Conservation (phyloP, 1,140 invertebrate species). For the Heliothis virescens region DNA sequence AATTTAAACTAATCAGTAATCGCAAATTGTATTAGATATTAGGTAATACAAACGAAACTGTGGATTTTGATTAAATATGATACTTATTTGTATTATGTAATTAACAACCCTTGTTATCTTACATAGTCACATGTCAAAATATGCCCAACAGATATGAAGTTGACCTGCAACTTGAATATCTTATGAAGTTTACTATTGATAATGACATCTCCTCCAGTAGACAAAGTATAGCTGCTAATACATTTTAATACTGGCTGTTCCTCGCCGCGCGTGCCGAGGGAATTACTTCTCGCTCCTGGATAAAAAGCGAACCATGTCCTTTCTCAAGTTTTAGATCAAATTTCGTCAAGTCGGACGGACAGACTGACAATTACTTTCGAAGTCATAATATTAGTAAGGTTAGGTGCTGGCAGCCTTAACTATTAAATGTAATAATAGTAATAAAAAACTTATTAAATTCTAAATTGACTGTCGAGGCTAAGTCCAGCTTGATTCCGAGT, state of each 20-base stretch:
- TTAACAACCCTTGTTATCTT: conserved; percentile 1
- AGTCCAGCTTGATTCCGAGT: too few species aligned
- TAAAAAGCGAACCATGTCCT: too few species aligned
- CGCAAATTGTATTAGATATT: neutral
- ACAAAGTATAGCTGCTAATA: neutral
- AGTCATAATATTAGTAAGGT: too few species aligned
- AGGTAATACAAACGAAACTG: neutral
- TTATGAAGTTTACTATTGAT: neutral
- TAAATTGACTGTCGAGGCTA: too few species aligned
- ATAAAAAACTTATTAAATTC: too few species aligned
- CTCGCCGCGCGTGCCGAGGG: too few species aligned
- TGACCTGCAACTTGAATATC: conserved; percentile 9
- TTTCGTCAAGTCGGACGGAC: too few species aligned
- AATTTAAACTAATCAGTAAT: neutral
- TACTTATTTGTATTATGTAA: neutral
- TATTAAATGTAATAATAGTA: neutral
- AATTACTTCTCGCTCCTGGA: too few species aligned
- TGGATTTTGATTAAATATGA: neutral
- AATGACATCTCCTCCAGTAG: neutral
- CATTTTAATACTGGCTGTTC: neutral
- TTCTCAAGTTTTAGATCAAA: too few species aligned
- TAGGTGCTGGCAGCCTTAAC: neutral
- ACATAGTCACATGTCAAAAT: neutral
- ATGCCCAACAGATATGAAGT: neutral
- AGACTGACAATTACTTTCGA: too few species aligned